Conservation (phyloP, 2,888 invertebrate genomes). For the Tyria jacobaeae region DNA sequence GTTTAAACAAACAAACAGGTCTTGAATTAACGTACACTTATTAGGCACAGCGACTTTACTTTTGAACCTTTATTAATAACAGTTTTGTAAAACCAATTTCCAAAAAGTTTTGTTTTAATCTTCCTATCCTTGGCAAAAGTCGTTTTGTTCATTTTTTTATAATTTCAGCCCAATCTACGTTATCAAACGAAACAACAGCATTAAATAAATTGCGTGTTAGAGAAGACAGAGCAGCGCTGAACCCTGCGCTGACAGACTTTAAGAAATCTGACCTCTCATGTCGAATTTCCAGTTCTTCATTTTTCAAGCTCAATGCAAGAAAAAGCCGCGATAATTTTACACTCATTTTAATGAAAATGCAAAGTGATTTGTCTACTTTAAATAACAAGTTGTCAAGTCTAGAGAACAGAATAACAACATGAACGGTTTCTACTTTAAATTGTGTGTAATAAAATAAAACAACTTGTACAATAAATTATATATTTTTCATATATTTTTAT, state of each 20-base stretch:
- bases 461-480: slow-evolving; percentile 15
- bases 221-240: slow-evolving; percentile 37
- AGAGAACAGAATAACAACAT: slow-evolving; percentile 65
- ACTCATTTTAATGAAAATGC: slow-evolving; percentile 74
- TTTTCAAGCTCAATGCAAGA: slow-evolving; percentile 66
- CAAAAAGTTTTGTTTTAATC: not conserved
- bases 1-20: too few relatives aligned
- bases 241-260: slow-evolving; percentile 49
- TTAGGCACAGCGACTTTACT: too few relatives aligned
- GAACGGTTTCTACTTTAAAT: slow-evolving; percentile 1
- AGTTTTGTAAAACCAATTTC: too few relatives aligned
- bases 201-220: slow-evolving; percentile 49
- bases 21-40: too few relatives aligned
- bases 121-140: too few relatives aligned
- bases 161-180: slow-evolving; percentile 55
- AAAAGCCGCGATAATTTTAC: slow-evolving; percentile 75
- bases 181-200: slow-evolving; percentile 52
- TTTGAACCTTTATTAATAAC: too few relatives aligned
- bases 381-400: slow-evolving; percentile 71
- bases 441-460: slow-evolving; percentile 37
- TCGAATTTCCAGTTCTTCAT: slow-evolving; percentile 67
- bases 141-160: not conserved
- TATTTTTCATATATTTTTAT: slow-evolving; percentile 22
- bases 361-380: slow-evolving; percentile 70
- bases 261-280: slow-evolving; percentile 67